A percentile compares a stretch with the other conserved stretches of the same genome.
phyloP scores from a whole-genome alignment of 2,113 vertebrate genomes.

The Sylvilagus bachmani region DNA sequence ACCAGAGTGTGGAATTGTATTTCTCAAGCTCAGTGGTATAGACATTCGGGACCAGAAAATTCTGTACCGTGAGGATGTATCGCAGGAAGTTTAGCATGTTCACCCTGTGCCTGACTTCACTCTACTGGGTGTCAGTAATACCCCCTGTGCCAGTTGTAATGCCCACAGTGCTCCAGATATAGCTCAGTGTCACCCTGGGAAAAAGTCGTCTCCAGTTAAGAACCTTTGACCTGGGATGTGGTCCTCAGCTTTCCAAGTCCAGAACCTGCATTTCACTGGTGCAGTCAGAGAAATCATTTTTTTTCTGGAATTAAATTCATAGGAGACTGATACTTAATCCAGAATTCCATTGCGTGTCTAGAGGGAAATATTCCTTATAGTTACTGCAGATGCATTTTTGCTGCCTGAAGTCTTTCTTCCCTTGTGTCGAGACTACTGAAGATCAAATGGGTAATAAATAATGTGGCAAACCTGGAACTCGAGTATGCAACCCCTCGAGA shows the following conservation, averaged over 20 bases:
- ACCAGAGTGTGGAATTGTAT: not conserved
- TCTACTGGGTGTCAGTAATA: not conserved
- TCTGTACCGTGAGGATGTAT: not conserved
- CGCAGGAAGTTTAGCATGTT: not conserved
- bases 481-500: not conserved
- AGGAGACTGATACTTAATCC: not conserved
- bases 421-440: not conserved
- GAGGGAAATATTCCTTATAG: not conserved
- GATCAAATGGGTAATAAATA: not conserved
- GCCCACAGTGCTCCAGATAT: not conserved
- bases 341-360: not conserved
- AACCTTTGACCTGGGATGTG: not conserved
- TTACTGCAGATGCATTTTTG: not conserved
- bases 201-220: not conserved
- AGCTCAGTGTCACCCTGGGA: not conserved
- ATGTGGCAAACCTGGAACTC: not conserved
- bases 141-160: not conserved
- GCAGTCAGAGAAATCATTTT: not conserved
- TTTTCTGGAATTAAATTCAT: slow-evolving; percentile 52
- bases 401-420: not conserved
- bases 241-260: not conserved
- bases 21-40: not conserved
- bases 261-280: not conserved
- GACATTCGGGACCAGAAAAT: not conserved
- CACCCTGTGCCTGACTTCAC: not conserved